phyloP scores from a whole-genome alignment of 1,140 invertebrate genomes.

The Capitella teleta region DNA sequence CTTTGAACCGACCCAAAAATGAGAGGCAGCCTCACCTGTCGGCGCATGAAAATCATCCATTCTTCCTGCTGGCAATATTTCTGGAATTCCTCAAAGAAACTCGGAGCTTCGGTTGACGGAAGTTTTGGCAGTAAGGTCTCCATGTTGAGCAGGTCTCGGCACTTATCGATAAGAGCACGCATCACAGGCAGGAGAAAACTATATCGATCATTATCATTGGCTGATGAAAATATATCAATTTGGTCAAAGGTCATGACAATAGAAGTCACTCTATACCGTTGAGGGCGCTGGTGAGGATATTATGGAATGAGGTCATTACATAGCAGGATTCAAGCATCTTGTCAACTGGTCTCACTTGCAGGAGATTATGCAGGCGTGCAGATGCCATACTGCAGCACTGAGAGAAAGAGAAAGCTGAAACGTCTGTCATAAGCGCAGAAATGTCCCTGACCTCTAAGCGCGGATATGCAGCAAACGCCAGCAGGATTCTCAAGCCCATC shows the following conservation, averaged over 20 bases:
- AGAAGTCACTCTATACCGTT: too few species aligned
- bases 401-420: slow-evolving; percentile 1
- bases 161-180: slow-evolving; percentile 53
- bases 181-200: slow-evolving; percentile 51
- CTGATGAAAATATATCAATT: neutral
- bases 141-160: slow-evolving; percentile 44
- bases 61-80: slow-evolving; percentile 40
- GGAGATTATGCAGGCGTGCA: slow-evolving; percentile 50
- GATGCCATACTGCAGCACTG: slow-evolving; percentile 51
- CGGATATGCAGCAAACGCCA: slow-evolving; percentile 48
- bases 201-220: slow-evolving; percentile 19
- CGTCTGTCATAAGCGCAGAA: neutral
- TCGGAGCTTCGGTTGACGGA: slow-evolving; percentile 46
- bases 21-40: slow-evolving; percentile 42
- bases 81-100: slow-evolving; percentile 55
- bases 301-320: slow-evolving; percentile 39
- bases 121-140: slow-evolving; percentile 46
- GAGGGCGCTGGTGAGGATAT: slow-evolving; percentile 21
- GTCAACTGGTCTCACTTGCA: slow-evolving; percentile 48
- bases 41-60: slow-evolving; percentile 50
- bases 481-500: slow-evolving; percentile 44
- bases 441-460: slow-evolving; percentile 41
- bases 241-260: neutral
- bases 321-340: slow-evolving; percentile 48
- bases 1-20: neutral